A percentile compares a stretch with the other conserved stretches of the same genome.
phyloP scores from a whole-genome alignment of 1,140 invertebrate genomes.

The Bombus terrestris region DNA sequence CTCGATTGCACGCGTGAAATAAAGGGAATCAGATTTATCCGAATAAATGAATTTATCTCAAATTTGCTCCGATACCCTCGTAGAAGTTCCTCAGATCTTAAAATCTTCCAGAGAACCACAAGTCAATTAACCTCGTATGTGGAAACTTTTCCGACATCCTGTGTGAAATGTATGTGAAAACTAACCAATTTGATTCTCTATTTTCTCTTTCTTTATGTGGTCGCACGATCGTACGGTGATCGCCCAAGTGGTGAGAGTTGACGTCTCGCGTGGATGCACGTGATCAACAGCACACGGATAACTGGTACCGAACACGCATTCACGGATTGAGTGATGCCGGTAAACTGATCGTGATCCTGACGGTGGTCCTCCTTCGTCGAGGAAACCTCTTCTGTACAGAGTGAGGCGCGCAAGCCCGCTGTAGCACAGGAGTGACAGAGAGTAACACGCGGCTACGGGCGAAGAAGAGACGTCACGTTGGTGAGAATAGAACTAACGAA shows the following conservation, averaged over 20 bases:
- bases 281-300: constrained; percentile 34
- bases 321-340: constrained; percentile 62
- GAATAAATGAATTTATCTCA: constrained; percentile 11
- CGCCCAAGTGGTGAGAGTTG: background rate
- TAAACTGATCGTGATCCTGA: constrained; percentile 69
- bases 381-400: constrained; percentile 57
- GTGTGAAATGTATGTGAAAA: background rate
- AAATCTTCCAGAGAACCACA: background rate
- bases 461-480: background rate
- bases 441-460: constrained; percentile 6
- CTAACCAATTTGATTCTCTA: too few species aligned
- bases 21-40: background rate
- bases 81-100: constrained; percentile 30
- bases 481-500: constrained; percentile 25
- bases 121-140: background rate
- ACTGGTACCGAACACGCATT: constrained; percentile 40
- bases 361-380: constrained; percentile 58
- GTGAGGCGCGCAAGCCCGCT: constrained; percentile 63
- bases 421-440: constrained; percentile 38
- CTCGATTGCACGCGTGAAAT: background rate
- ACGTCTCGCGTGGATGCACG: constrained; percentile 35
- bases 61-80: constrained; percentile 49
- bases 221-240: too few species aligned
- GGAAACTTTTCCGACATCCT: constrained; percentile 16
- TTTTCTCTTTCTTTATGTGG: too few species aligned